A percentile compares a stretch with the other conserved stretches of the same genome.
These are phyloP conservation scores for Dryobotodes eremita DNA, from an alignment of 2,888 invertebrate species.

Conservation along the genomic window DNA sequence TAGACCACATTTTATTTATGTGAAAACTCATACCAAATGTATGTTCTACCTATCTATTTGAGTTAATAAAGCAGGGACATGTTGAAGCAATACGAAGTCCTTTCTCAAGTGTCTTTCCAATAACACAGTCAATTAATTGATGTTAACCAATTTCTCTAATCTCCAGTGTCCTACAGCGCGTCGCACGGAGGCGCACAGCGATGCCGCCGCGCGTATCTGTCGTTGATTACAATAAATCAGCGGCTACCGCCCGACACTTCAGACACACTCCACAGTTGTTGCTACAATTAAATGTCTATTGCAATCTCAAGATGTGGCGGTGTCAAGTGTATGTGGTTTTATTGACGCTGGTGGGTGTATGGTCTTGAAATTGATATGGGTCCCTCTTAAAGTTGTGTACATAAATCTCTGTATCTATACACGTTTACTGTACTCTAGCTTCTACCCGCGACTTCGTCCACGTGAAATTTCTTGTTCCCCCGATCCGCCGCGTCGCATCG, in stretches of 20 bases:
- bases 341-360: constrained; percentile 36
- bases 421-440: not conserved
- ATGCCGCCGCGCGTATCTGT: constrained; percentile 70
- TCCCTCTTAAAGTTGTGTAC: constrained; percentile 24
- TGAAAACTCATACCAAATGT: not conserved
- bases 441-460: too few species aligned
- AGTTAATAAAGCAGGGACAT: constrained; percentile 12
- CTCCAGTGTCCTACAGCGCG: not conserved
- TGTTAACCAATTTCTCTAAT: constrained; percentile 32
- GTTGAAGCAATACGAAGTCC: constrained; percentile 24
- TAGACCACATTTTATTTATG: not conserved
- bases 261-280: constrained; percentile 54
- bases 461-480: too few species aligned
- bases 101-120: constrained; percentile 42
- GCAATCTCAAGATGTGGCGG: constrained; percentile 56
- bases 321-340: constrained; percentile 54
- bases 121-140: constrained; percentile 41
- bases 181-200: constrained; percentile 10
- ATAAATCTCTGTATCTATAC: not conserved
- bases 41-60: not conserved
- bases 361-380: constrained; percentile 39
- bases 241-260: constrained; percentile 60
- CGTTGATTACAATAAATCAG: constrained; percentile 84
- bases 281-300: constrained; percentile 62
- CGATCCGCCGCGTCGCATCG: too few species aligned